These are phyloP conservation scores for Caracal caracal DNA, from an alignment of 2,113 vertebrate genomes.

Conservation along the genomic window DNA sequence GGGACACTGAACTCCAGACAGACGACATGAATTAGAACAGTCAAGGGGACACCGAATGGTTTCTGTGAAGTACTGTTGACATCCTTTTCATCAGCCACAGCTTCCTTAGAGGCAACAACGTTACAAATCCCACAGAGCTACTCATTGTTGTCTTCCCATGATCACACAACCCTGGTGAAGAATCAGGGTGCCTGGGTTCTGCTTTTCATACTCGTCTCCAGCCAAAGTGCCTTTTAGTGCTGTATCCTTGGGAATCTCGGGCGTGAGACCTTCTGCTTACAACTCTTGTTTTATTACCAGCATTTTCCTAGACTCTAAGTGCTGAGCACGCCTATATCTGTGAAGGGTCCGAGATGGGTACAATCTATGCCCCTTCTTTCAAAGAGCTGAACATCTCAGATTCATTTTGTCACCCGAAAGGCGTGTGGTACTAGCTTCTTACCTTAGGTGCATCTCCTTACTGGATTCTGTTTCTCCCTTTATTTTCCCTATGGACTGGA, in stretches of 20 bases:
- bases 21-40: neutral
- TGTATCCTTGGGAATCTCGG: neutral
- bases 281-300: neutral
- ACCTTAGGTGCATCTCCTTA: neutral
- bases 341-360: too few species aligned
- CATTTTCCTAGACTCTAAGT: neutral
- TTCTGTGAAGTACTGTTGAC: accelerated
- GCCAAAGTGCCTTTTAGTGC: neutral
- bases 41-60: neutral
- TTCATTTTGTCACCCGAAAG: neutral
- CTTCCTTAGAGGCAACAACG: neutral
- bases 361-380: neutral
- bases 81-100: neutral
- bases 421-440: accelerated
- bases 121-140: neutral
- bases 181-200: neutral
- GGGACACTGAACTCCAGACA: neutral
- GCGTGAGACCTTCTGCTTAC: neutral
- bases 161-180: neutral
- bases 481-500: neutral
- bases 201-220: neutral
- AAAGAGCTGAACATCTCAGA: neutral
- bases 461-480: neutral
- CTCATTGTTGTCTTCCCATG: too few species aligned
- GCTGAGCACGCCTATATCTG: too few species aligned